These are phyloP conservation scores for Adoxophyes honmai DNA, from an alignment of 1,140 invertebrate species.

Conservation along the genomic window DNA sequence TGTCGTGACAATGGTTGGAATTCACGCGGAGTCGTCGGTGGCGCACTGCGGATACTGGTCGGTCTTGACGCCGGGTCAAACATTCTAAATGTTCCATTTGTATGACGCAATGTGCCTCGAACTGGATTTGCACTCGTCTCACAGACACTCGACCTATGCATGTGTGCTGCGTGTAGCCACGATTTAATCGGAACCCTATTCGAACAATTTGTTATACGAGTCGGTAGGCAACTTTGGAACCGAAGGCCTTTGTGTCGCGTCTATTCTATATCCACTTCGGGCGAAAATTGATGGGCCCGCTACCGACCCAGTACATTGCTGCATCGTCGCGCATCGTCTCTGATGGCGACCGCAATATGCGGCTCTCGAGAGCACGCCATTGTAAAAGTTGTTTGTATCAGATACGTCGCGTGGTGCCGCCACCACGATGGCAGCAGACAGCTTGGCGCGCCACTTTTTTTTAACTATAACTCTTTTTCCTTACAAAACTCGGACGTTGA, in stretches of 20 bases:
- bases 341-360: background rate
- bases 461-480: constrained; percentile 51
- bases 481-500: constrained; percentile 48
- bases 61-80: constrained; percentile 56
- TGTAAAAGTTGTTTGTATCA: constrained; percentile 22
- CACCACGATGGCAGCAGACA: constrained; percentile 49
- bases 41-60: constrained; percentile 30
- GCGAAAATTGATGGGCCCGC: background rate
- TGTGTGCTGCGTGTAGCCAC: constrained; percentile 21
- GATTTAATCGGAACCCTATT: constrained; percentile 22
- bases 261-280: background rate
- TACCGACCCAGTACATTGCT: background rate
- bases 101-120: constrained; percentile 63
- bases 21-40: constrained; percentile 54
- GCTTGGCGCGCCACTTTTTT: constrained; percentile 73
- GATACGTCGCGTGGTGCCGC: constrained; percentile 32
- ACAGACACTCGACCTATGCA: constrained; percentile 40
- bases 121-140: constrained; percentile 71
- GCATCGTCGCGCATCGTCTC: constrained; percentile 1
- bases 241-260: background rate
- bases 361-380: constrained; percentile 33
- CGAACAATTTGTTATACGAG: constrained; percentile 7
- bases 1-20: constrained; percentile 69
- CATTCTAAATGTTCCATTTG: constrained; percentile 65
- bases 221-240: background rate